Conservation (phyloP, 2,888 invertebrate genomes). For the Amiota mariae region DNA sequence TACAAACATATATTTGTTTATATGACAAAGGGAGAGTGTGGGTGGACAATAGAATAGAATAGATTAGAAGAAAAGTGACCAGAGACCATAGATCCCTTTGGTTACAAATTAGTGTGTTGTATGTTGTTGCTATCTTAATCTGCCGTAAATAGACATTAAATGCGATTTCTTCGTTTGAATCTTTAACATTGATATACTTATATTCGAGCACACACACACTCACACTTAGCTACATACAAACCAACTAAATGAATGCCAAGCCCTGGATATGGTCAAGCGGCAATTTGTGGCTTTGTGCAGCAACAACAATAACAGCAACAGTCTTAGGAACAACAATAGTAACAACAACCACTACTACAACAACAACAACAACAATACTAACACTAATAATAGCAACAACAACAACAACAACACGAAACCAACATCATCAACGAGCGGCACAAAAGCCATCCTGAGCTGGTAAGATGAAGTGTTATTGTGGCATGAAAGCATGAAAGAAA, state of each 20-base stretch:
- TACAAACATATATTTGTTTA: too few species aligned
- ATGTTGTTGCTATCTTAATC: conserved; percentile 61
- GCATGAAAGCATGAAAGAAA: conserved; percentile 9
- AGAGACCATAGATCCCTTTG: not conserved
- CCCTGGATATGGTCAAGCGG: conserved; percentile 56
- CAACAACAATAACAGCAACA: conserved; percentile 29
- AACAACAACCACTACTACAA: too few species aligned
- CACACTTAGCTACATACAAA: conserved; percentile 39
- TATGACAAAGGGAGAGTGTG: too few species aligned
- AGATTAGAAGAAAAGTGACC: too few species aligned
- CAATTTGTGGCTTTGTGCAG: conserved; percentile 66
- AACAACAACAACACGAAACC: conserved; percentile 39
- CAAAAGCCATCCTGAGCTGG: conserved; percentile 34
- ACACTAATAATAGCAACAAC: too few species aligned
- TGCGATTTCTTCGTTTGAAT: conserved; percentile 64
- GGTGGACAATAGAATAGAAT: too few species aligned
- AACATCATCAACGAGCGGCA: conserved; percentile 59
- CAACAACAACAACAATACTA: too few species aligned
- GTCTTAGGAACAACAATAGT: too few species aligned
- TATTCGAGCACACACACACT: conserved; percentile 30
- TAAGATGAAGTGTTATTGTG: conserved; percentile 35
- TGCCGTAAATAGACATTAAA: conserved; percentile 69
- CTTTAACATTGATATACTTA: too few species aligned
- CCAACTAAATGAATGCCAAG: too few species aligned
- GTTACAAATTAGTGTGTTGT: conserved; percentile 18